phyloP scores from a whole-genome alignment of 2,888 invertebrate species.

The Hipparchia semele region DNA sequence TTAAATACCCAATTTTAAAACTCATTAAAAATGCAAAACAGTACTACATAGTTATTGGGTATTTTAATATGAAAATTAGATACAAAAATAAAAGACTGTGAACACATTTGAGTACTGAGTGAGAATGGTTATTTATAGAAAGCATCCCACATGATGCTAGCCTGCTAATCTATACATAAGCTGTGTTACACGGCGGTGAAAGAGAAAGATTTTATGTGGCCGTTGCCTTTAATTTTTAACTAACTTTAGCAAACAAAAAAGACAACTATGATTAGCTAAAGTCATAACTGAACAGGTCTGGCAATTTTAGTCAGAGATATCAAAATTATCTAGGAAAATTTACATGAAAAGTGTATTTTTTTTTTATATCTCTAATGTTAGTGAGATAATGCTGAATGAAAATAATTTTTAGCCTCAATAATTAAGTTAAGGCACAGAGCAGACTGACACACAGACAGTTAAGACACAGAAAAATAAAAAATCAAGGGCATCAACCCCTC shows the following conservation, averaged over 20 bases:
- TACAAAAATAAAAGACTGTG: constrained; percentile 36
- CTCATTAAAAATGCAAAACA: constrained; percentile 25
- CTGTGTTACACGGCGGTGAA: constrained; percentile 32
- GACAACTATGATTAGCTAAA: neutral
- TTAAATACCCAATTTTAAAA: constrained; percentile 23
- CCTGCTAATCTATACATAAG: constrained; percentile 46
- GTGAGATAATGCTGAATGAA: no score
- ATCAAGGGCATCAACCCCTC: no score
- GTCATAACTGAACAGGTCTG: neutral
- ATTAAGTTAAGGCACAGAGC: no score
- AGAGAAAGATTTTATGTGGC: constrained; percentile 35
- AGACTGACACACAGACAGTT: no score
- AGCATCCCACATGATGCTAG: constrained; percentile 68
- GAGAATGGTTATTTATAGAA: constrained; percentile 73
- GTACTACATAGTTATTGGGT: constrained; percentile 19
- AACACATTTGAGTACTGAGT: constrained; percentile 48
- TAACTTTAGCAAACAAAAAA: neutral
- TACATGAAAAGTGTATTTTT: no score
- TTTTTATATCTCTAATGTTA: no score
- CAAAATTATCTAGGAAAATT: no score
- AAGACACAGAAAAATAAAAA: no score
- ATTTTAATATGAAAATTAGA: constrained; percentile 30
- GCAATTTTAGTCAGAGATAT: no score
- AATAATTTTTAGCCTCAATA: no score
- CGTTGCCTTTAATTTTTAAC: constrained; percentile 23